Percentiles rank a stretch among this genome's conserved stretches.
Evolutionary conservation across 92 coral and sea anemone genomes (phyloP).

Genomic region (Epizoanthus scotinus): DNA sequence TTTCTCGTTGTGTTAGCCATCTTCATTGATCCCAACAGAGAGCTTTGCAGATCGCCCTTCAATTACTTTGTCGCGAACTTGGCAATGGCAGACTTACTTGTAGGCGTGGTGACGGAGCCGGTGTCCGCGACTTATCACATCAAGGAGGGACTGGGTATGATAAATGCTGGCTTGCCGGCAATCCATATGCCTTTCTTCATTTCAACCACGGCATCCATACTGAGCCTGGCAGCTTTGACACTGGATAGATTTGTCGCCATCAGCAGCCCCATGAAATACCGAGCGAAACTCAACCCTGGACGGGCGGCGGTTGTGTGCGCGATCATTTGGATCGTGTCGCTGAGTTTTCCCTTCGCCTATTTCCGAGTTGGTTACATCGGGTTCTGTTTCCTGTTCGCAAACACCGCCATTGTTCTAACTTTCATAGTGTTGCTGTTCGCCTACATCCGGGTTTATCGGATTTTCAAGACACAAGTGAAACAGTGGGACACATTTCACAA

Average conservation of each 20-base stretch:
- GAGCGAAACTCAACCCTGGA: constrained; percentile 59
- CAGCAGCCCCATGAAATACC: constrained; percentile 73
- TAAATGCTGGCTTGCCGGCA: constrained; percentile 60
- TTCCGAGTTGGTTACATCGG: constrained; percentile 79
- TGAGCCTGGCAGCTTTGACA: constrained; percentile 86
- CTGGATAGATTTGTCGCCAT: constrained; percentile 91
- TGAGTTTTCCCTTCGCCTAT: constrained; percentile 84
- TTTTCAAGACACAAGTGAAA: constrained; percentile 73
- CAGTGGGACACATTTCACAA: constrained; percentile 80
- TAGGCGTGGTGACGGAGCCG: constrained; percentile 96
- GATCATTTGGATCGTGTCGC: constrained; percentile 74
- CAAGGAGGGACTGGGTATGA: constrained; percentile 74
- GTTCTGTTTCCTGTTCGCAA: constrained; percentile 87
- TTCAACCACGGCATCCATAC: constrained; percentile 89
- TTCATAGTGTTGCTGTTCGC: constrained; percentile 76
- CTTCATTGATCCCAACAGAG: constrained; percentile 76
- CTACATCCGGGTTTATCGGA: constrained; percentile 75
- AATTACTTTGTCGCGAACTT: constrained; percentile 76
- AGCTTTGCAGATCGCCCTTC: constrained; percentile 70
- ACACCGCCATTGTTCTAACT: constrained; percentile 80
- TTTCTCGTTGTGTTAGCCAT: constrained; percentile 83
- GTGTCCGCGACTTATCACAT: constrained; percentile 75
- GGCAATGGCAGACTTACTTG: constrained; percentile 78
- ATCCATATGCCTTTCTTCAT: constrained; percentile 96
- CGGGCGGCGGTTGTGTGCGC: constrained; percentile 70